A percentile compares a stretch with the other conserved stretches of the same genome.
Conservation (phyloP, 53 echinoderm and acorn worm species). For the Antedon mediterranea region DNA sequence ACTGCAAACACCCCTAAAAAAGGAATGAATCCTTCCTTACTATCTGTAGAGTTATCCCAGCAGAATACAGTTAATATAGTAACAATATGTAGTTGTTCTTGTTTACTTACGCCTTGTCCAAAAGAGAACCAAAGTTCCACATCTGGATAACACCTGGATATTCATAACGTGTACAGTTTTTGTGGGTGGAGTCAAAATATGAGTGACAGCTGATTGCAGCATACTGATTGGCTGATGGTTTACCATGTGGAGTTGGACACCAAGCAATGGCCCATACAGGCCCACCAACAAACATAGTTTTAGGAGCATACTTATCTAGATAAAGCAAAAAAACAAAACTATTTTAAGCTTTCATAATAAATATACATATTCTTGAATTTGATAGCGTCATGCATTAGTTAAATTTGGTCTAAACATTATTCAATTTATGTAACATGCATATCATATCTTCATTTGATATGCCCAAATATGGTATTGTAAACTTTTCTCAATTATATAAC, state of each 20-base stretch:
- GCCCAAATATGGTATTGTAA: no score
- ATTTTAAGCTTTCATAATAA: not conserved
- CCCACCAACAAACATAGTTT: conserved; percentile 49
- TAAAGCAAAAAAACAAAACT: not conserved
- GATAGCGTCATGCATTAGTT: no score
- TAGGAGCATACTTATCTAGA: not conserved
- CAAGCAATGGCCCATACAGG: conserved; percentile 59
- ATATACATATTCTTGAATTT: no score
- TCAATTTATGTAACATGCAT: no score
- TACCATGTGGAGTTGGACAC: conserved; percentile 43
- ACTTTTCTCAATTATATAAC: no score
- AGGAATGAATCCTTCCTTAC: no score
- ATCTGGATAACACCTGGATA: conserved; percentile 23
- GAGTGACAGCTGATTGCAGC: conserved; percentile 52
- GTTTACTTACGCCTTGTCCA: not conserved
- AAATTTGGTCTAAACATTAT: no score
- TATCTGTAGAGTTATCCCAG: no score
- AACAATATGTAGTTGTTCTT: no score
- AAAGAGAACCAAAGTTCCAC: conserved; percentile 15
- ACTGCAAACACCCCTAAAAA: no score
- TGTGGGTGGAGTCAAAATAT: conserved; percentile 18
- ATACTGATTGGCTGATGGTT: conserved; percentile 23
- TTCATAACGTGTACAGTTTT: not conserved
- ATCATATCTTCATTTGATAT: no score
- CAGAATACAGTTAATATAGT: no score